Evolutionary conservation across 1,140 invertebrate species (phyloP).

Genomic region (Drosophila neocordata): DNA sequence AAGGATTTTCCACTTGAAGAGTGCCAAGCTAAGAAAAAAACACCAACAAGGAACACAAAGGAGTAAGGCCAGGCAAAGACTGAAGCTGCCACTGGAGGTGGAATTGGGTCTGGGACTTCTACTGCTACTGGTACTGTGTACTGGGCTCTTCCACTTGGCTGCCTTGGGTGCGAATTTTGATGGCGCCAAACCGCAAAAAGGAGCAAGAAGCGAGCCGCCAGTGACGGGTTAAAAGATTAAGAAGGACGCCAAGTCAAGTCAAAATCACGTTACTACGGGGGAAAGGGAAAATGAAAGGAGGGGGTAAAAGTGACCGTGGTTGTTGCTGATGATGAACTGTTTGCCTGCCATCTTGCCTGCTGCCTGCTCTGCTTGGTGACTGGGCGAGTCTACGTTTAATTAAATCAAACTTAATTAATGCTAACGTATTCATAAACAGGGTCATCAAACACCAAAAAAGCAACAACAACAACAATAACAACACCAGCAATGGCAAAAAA

Average conservation of each 20-base stretch:
- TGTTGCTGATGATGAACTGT: background rate
- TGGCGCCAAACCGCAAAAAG: constrained; percentile 74
- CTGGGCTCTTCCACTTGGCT: constrained; percentile 59
- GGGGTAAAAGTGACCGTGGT: constrained; percentile 58
- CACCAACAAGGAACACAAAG: constrained; percentile 29
- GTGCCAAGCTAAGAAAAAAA: constrained; percentile 56
- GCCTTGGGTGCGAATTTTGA: constrained; percentile 55
- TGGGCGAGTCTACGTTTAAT: constrained; percentile 59
- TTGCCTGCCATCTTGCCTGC: constrained; percentile 21
- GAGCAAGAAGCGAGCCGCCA: constrained; percentile 41
- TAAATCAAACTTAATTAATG: constrained; percentile 81
- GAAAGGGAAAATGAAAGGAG: too few species aligned
- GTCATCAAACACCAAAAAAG: constrained; percentile 76
- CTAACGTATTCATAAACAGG: constrained; percentile 81
- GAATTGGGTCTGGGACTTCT: too few species aligned
- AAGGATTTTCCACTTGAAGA: constrained; percentile 79
- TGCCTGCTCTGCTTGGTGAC: constrained; percentile 4
- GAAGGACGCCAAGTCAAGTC: constrained; percentile 47
- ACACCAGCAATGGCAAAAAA: constrained; percentile 7
- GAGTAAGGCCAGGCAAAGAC: background rate
- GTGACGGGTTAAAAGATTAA: constrained; percentile 76
- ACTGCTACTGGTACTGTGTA: constrained; percentile 13
- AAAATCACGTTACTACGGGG: constrained; percentile 16
- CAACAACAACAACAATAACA: background rate
- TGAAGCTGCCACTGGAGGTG: background rate